phyloP scores from a whole-genome alignment of 2,113 vertebrate species.

The Oncorhynchus nerka region DNA sequence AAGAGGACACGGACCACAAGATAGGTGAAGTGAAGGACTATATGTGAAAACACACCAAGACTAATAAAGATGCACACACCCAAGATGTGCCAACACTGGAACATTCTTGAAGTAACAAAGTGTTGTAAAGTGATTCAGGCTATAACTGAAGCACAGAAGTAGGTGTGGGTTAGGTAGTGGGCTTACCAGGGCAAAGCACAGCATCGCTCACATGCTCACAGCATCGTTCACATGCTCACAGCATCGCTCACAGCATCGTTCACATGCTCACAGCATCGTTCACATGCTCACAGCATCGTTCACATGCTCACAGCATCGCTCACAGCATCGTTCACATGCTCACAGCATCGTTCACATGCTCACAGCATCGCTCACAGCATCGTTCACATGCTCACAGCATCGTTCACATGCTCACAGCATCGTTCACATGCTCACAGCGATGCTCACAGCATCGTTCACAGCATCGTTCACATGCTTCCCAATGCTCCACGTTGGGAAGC shows the following conservation, averaged over 20 bases:
- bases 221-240: slow-evolving; percentile 20
- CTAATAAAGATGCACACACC: too few species aligned
- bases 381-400: neutral
- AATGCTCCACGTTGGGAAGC: slow-evolving; percentile 40
- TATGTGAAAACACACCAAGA: neutral
- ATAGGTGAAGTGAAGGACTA: too few species aligned
- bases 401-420: too few species aligned
- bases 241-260: too few species aligned
- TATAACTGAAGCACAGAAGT: neutral
- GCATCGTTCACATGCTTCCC: neutral
- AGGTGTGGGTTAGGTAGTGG: neutral
- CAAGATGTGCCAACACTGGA: too few species aligned
- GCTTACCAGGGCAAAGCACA: slow-evolving; percentile 50
- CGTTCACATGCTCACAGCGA: too few species aligned
- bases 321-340: slow-evolving; percentile 10
- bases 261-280: neutral
- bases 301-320: too few species aligned
- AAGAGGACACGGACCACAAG: too few species aligned
- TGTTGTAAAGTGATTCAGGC: neutral
- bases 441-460: neutral
- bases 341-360: slow-evolving; percentile 23
- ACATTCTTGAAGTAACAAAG: neutral
- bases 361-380: neutral
- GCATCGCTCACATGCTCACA: neutral
- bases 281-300: too few species aligned